A percentile compares a stretch with the other conserved stretches of the same genome.
Evolutionary conservation across 2,888 invertebrate species (phyloP).

Genomic region (Tanytarsus gracilentus): DNA sequence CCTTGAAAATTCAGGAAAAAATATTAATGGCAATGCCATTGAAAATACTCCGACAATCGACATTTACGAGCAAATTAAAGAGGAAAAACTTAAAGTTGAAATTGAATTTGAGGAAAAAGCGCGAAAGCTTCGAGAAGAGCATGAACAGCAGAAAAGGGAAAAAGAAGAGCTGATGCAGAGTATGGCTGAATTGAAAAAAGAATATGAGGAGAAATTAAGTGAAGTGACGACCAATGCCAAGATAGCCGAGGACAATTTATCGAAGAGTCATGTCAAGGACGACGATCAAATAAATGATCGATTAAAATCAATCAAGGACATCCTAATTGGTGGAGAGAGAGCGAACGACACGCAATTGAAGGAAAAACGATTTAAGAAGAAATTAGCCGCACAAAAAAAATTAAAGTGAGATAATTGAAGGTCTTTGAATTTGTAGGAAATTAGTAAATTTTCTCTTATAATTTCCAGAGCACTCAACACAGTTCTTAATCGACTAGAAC

Average conservation of each 20-base stretch:
- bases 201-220: conserved; percentile 35
- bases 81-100: conserved; percentile 42
- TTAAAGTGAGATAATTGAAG: conserved; percentile 36
- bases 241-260: conserved; percentile 22
- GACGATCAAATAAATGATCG: conserved; percentile 34
- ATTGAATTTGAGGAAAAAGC: conserved; percentile 40
- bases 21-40: conserved; percentile 40
- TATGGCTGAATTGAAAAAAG: conserved; percentile 34
- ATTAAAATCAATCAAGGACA: conserved; percentile 56
- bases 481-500: conserved; percentile 51
- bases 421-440: not conserved
- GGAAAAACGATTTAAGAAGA: conserved; percentile 57
- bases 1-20: conserved; percentile 43
- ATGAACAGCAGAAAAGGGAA: conserved; percentile 34
- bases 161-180: conserved; percentile 34
- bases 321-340: conserved; percentile 72
- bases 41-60: conserved; percentile 46
- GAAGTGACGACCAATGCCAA: conserved; percentile 29
- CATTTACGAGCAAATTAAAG: conserved; percentile 47
- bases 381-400: conserved; percentile 58
- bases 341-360: conserved; percentile 62
- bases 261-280: conserved; percentile 6
- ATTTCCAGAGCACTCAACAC: conserved; percentile 47
- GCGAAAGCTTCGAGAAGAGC: conserved; percentile 39
- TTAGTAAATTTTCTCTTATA: not conserved